A percentile compares a stretch with the other conserved stretches of the same genome.
Conservation (phyloP, 2,113 vertebrate species). For the Mobula hypostoma region DNA sequence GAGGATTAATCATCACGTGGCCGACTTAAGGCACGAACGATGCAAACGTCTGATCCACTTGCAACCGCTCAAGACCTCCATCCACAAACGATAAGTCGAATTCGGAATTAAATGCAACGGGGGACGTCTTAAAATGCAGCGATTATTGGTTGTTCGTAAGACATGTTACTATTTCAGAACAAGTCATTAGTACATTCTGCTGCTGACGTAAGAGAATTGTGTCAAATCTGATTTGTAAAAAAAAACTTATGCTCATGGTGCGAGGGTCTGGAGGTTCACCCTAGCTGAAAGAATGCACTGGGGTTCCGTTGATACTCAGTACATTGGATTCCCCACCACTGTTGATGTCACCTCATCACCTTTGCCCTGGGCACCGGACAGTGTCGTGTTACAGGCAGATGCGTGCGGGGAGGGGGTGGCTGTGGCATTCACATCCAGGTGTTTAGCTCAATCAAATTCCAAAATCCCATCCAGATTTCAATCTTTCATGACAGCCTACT, state of each 20-base stretch:
- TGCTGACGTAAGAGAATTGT: background rate
- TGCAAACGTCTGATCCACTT: background rate
- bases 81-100: background rate
- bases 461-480: background rate
- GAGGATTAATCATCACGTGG: background rate
- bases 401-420: background rate
- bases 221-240: background rate
- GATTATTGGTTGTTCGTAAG: background rate
- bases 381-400: conserved; percentile 1
- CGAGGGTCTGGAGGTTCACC: background rate
- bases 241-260: background rate
- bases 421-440: background rate
- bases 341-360: background rate
- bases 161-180: background rate
- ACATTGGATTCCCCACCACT: conserved; percentile 2
- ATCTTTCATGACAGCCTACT: background rate
- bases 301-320: background rate
- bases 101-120: background rate
- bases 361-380: background rate
- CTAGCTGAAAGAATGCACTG: background rate
- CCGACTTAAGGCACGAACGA: background rate
- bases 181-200: background rate
- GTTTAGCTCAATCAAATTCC: background rate
- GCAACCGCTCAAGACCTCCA: too few species aligned
- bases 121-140: background rate